Base-by-base conservation (phyloP, 1,140 invertebrate genomes). In the Drosophila fuyamai region DNA sequence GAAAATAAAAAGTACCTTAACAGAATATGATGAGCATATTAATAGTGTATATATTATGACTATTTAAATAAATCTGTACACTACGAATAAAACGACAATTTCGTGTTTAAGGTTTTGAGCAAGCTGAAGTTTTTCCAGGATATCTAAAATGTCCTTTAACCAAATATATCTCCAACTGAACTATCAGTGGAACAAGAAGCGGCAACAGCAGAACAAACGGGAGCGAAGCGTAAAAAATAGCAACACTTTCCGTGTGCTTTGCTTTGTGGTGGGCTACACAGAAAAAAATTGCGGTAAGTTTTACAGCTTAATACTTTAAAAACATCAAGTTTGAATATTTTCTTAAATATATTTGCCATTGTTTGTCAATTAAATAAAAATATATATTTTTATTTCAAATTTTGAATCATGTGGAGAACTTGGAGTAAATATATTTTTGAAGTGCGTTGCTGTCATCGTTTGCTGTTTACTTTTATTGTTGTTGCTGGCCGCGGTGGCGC, bases 211-310 rank as follows among this genome's bases (percentile, higher is more conserved):
- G 18, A 48, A 68, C 50, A 55, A 68, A 50, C 63, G 63, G 36
- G 63, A 63, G 46, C 14, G 47, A 66, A 68, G 65, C 60, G 47
- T 78, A 81, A 83, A 81, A 83, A 83, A 83, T 89, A 77, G 84
- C 80, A 89, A 89, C 85, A 84, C 77, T 89, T 89, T 89, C 80
- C 84, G 76, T 82, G 76, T 67, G 77, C 44, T 50, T 84, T 79
- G 73, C 78, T 83, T 89, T 90, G 81, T 84, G 57, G 51, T 27
- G 32, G 14, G 10, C 6, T 16, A 14, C 65, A 65, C 65, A 5
- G 12, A 1, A 8, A 56, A n/a, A 62, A 40, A 9, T 32, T 1
- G 0, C 8, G 1, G 6, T 7, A 32, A 32, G 1, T 32, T 8
- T 2, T 7, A 32, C 8, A 4, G 23, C 7, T 7, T 7, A 32